phyloP scores from a whole-genome alignment of 2,113 vertebrate genomes.

The Chinchilla lanigera region DNA sequence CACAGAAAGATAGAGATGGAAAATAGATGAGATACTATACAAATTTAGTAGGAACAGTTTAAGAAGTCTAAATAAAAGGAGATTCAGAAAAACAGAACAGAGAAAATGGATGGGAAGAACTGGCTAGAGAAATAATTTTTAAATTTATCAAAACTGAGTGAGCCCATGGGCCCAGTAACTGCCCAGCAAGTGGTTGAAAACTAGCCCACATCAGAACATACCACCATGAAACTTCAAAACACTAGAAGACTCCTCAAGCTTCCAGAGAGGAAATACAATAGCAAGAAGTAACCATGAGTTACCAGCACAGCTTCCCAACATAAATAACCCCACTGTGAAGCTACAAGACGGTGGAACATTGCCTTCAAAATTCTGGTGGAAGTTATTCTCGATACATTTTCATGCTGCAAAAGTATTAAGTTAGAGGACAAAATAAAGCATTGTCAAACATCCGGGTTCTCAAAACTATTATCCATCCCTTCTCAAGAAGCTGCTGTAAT shows the following conservation, averaged over 20 bases:
- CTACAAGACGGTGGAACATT: not conserved
- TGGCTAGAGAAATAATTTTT: not conserved
- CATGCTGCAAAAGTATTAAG: not conserved
- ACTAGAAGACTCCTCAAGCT: not conserved
- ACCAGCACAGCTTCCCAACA: not conserved
- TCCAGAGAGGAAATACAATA: constrained; percentile 23
- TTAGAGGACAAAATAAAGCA: not conserved
- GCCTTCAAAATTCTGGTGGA: not conserved
- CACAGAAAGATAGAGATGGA: not conserved
- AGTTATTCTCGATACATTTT: not conserved
- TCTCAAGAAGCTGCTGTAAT: not conserved
- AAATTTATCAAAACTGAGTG: not conserved
- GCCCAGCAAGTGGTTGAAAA: not conserved
- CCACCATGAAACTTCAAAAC: not conserved
- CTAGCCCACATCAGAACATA: not conserved
- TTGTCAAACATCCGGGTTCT: constrained; percentile 18
- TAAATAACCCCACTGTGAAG: not conserved
- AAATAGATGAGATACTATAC: not conserved
- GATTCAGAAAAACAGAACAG: not conserved
- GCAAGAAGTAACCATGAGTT: not conserved
- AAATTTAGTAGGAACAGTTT: not conserved
- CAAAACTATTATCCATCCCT: not conserved
- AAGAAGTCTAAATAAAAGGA: not conserved
- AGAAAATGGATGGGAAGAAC: not conserved
- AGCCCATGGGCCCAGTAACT: not conserved